A percentile compares a stretch with the other conserved stretches of the same genome.
Conservation (phyloP, 2,888 invertebrate species). For the Kryphioiulus occultus region DNA sequence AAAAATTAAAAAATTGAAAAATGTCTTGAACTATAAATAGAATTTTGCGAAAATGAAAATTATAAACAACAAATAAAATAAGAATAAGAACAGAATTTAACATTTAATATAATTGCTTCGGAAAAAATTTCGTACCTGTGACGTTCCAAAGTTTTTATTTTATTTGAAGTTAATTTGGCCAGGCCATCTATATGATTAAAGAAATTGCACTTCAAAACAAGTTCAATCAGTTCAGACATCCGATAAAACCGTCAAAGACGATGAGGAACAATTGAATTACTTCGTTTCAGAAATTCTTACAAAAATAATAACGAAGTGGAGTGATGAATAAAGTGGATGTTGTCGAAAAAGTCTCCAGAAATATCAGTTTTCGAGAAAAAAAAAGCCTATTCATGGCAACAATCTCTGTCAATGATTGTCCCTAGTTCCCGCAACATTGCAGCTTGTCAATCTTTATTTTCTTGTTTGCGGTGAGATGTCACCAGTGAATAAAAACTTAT, state of each 20-base stretch:
- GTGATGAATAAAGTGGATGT: slow-evolving; percentile 23
- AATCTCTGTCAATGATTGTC: slow-evolving; percentile 14
- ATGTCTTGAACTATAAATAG: not conserved
- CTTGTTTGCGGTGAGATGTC: not conserved
- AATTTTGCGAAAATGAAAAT: not conserved
- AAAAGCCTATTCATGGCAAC: not conserved
- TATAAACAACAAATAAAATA: not conserved
- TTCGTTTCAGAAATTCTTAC: slow-evolving; percentile 11
- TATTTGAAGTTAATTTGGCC: not conserved
- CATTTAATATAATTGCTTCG: too few relatives aligned
- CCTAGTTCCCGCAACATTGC: slow-evolving; percentile 9
- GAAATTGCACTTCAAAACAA: slow-evolving; percentile 5
- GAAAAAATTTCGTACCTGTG: too few relatives aligned
- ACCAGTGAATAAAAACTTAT: not conserved
- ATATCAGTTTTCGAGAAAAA: not conserved
- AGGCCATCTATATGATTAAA: not conserved
- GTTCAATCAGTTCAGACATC: slow-evolving; percentile 4
- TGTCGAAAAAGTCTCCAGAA: not conserved
- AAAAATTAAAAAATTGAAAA: too few relatives aligned
- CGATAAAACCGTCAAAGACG: slow-evolving; percentile 4
- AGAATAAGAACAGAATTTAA: too few relatives aligned
- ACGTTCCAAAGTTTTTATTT: too few relatives aligned
- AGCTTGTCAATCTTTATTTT: slow-evolving; percentile 23
- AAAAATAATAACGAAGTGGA: not conserved
- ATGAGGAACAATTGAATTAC: not conserved